A percentile compares a stretch with the other conserved stretches of the same genome.
phyloP scores from a whole-genome alignment of 2,113 vertebrate species.

The Psittacula cyanocephala region DNA sequence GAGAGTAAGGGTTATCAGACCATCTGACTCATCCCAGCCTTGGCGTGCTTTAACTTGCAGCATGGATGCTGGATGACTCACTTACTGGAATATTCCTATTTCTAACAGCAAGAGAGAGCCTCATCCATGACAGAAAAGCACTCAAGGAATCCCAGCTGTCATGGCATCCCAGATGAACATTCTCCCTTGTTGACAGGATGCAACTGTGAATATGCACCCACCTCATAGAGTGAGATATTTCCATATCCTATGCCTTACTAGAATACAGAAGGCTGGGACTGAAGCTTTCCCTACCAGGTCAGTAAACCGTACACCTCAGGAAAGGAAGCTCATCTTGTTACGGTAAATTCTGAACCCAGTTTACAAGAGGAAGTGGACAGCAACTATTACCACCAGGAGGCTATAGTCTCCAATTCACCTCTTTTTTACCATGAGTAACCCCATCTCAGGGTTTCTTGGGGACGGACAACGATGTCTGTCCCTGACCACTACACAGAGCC shows the following conservation, averaged over 20 bases:
- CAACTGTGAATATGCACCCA: background rate
- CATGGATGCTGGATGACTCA: conserved; percentile 45
- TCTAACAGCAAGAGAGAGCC: background rate
- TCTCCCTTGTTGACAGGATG: background rate
- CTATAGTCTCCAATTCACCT: background rate
- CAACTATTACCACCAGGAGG: background rate
- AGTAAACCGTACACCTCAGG: background rate
- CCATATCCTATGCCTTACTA: background rate
- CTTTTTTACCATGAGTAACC: background rate
- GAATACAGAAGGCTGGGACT: rapidly evolving
- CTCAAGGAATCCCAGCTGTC: conserved; percentile 47
- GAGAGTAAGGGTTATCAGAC: conserved; percentile 28
- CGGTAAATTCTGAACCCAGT: background rate
- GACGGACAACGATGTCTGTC: background rate
- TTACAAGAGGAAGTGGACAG: background rate
- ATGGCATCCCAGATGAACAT: background rate
- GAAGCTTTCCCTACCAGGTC: background rate
- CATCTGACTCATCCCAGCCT: conserved; percentile 42
- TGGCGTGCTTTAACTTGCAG: conserved; percentile 11
- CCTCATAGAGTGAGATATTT: background rate
- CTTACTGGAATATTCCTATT: conserved; percentile 15
- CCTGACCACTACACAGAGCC: background rate
- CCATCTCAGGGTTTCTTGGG: background rate
- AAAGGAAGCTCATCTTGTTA: background rate
- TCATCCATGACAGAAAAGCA: conserved; percentile 3